phyloP scores from a whole-genome alignment of 2,888 invertebrate genomes.

The Prosopocoilus inquinatus region DNA sequence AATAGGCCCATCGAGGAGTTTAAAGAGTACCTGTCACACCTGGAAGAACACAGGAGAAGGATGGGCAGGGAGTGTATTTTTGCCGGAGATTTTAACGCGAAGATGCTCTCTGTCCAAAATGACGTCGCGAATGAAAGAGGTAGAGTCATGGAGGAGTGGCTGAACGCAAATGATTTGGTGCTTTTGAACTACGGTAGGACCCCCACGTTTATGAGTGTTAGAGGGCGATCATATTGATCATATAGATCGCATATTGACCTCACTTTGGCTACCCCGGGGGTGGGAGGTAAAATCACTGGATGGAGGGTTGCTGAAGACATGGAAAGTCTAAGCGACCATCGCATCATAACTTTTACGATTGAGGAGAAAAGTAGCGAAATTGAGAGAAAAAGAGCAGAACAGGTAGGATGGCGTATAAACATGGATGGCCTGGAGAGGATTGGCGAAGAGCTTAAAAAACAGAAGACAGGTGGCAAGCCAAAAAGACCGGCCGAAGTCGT shows the following conservation, averaged over 20 bases:
- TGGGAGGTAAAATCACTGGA: conserved; percentile 1
- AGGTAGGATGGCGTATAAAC: too few relatives aligned
- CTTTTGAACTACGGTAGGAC: conserved; percentile 10
- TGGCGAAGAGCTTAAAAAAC: too few relatives aligned
- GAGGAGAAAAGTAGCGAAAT: too few relatives aligned
- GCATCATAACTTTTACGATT: too few relatives aligned
- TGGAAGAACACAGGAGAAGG: conserved; percentile 11
- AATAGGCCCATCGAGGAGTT: conserved; percentile 16
- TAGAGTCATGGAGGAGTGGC: conserved; percentile 16
- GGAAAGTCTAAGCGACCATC: conserved; percentile 3
- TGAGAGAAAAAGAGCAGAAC: too few relatives aligned
- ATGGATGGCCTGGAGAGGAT: too few relatives aligned
- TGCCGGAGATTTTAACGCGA: conserved; percentile 20
- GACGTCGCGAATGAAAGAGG: conserved; percentile 7
- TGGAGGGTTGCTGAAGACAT: conserved; percentile 4
- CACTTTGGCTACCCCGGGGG: not conserved
- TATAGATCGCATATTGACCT: conserved; percentile 16
- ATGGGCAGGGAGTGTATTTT: not conserved
- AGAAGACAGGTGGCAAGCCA: too few relatives aligned
- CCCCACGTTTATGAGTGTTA: conserved; percentile 11
- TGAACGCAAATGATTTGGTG: conserved; percentile 2
- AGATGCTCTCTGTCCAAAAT: conserved; percentile 3
- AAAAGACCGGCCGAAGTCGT: too few relatives aligned
- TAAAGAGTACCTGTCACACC: conserved; percentile 8
- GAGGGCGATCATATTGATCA: too few relatives aligned